Base-by-base conservation (phyloP, 1,140 invertebrate species). In the Drosophila kepulauana region DNA sequence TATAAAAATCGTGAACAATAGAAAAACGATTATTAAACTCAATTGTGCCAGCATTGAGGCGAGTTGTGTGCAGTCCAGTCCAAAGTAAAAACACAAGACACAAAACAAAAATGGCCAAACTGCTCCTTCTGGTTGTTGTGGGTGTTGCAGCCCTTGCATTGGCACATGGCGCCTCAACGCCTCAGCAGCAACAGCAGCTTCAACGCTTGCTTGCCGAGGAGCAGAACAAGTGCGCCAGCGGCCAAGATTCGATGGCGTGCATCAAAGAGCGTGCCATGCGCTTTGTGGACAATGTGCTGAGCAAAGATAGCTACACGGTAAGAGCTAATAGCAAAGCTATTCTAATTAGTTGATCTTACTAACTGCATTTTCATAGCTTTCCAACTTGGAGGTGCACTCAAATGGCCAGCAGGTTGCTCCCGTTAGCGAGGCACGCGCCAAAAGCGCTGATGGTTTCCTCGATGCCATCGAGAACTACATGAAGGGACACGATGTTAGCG, bases 221-320 rank as follows among this genome's bases (percentile, higher is more conserved):
- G 92, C 95, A 95, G 80, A 93, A 93, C 20, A 95, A 96, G 78
- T 97, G 96, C 89, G 93, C 94, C 38, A 94, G 94, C 65, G 95
- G 96, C 58, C 96, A 96, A 81, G 96, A 97, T 88, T 95, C 96
- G 5, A 94, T 97, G 46, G 95, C 96, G 25, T 97, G 96, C 93
- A 95, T 97, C 92, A 97, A 97, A 92, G 96, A 95, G 93, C 96
- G 96, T 86, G 95, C 96, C 52, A 95, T 97, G 91, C 95, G 95
- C 58, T 94, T 97, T 52, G 93, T 97, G 80, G 96, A 97, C 91
- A 95, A 95, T 87, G 94, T 97, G 78, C 95, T 97, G 92, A 95
- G 95, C 91, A 96, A 96, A 93, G 96, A 97, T 81, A 95, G 94
- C 66, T 96, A 95, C 92, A 95, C 96, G 94, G 96, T 96, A 93